Evolutionary conservation across 2,797 vertebrate genomes (phyloP).

Genomic region (Sebastes vulpes): DNA sequence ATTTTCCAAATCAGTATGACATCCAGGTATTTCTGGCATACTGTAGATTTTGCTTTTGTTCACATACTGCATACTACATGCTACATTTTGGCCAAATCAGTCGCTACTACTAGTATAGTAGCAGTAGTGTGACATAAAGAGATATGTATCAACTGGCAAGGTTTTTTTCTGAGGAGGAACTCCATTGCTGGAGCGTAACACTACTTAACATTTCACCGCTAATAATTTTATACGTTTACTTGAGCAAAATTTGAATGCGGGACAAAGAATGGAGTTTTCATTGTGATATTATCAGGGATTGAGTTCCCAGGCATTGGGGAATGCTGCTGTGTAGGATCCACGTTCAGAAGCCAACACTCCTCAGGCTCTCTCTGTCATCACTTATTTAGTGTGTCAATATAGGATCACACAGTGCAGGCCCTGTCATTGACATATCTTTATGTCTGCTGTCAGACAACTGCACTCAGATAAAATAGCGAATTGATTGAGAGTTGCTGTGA

Average conservation of each 20-base stretch:
- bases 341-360: not conserved
- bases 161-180: not conserved
- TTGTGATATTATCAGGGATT: not conserved
- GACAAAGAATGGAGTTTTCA: not conserved
- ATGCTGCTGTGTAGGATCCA: not conserved
- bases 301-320: not conserved
- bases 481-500: not conserved
- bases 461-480: not conserved
- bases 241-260: not conserved
- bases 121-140: not conserved
- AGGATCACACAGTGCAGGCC: not conserved
- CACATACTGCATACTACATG: no score
- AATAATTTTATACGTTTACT: not conserved
- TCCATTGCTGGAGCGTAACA: not conserved
- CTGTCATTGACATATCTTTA: not conserved
- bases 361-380: not conserved
- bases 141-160: not conserved
- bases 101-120: no score
- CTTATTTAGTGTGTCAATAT: constrained; percentile 3
- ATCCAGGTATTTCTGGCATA: no score
- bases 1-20: no score
- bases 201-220: not conserved
- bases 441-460: not conserved
- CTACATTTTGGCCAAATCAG: no score
- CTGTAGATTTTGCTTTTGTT: no score